Conservation (phyloP, 1,140 invertebrate genomes). For the Ooceraea biroi region DNA sequence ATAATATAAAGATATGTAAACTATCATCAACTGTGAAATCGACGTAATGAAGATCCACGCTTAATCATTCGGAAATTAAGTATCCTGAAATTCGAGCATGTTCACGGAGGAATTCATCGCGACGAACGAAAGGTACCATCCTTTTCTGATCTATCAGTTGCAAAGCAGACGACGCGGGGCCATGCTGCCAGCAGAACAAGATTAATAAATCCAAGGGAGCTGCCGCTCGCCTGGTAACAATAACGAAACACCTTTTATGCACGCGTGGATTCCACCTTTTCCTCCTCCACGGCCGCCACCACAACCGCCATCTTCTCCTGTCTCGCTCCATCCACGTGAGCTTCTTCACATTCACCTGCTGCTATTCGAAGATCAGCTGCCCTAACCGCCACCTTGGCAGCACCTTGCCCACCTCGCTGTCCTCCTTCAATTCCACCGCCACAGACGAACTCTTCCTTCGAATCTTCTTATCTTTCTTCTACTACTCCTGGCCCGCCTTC, state of each 20-base stretch:
- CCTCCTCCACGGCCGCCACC: slow-evolving; percentile 77
- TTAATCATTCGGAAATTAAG: background rate
- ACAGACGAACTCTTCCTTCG: slow-evolving; percentile 56
- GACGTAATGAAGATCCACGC: background rate
- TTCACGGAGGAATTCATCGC: background rate
- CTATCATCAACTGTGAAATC: background rate
- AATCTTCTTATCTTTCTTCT: slow-evolving; percentile 59
- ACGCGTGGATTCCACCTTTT: slow-evolving; percentile 79
- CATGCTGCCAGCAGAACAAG: slow-evolving; percentile 60
- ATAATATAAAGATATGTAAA: background rate
- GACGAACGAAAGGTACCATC: background rate
- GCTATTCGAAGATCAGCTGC: slow-evolving; percentile 84
- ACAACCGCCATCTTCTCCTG: slow-evolving; percentile 62
- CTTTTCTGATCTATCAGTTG: slow-evolving; percentile 51
- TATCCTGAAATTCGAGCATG: slow-evolving; percentile 6
- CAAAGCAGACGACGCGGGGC: slow-evolving; percentile 17
- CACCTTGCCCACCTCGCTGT: slow-evolving; percentile 79
- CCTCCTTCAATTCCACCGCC: slow-evolving; percentile 64
- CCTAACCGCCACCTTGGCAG: slow-evolving; percentile 84
- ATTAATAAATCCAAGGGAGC: slow-evolving; percentile 73
- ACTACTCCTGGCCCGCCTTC: slow-evolving; percentile 12
- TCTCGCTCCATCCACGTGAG: slow-evolving; percentile 69
- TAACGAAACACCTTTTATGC: slow-evolving; percentile 83
- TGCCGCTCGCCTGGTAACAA: slow-evolving; percentile 77
- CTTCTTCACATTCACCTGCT: slow-evolving; percentile 84